Conservation (phyloP, 2,113 vertebrate species). For the Boleophthalmus pectinirostris region DNA sequence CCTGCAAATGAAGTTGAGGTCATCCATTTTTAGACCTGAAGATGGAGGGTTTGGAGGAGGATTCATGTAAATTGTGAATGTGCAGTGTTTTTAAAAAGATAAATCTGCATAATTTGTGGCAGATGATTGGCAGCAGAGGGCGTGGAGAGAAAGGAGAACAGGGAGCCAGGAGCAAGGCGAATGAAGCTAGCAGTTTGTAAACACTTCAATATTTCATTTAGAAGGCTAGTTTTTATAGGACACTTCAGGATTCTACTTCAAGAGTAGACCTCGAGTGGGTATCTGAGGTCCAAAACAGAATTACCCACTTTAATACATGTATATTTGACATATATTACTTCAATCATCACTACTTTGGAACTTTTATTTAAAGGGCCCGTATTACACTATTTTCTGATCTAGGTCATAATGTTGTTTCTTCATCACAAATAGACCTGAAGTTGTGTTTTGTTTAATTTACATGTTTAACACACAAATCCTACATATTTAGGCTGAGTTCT, state of each 20-base stretch:
- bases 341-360: background rate
- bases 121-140: slow-evolving; percentile 73
- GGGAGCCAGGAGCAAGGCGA: slow-evolving; percentile 27
- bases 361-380: background rate
- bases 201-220: slow-evolving; percentile 54
- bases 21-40: slow-evolving; percentile 38
- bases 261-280: background rate
- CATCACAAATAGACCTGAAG: too few relatives aligned
- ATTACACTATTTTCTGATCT: too few relatives aligned
- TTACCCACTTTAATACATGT: background rate
- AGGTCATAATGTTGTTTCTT: too few relatives aligned
- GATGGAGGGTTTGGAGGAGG: slow-evolving; percentile 8
- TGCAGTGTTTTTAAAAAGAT: slow-evolving; percentile 61
- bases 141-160: slow-evolving; percentile 51
- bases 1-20: slow-evolving; percentile 55
- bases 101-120: slow-evolving; percentile 73
- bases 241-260: slow-evolving; percentile 7
- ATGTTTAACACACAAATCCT: too few relatives aligned
- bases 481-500: too few relatives aligned
- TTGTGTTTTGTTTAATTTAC: too few relatives aligned
- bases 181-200: slow-evolving; percentile 48
- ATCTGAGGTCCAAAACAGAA: background rate
- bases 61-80: slow-evolving; percentile 46
- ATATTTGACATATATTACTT: background rate
- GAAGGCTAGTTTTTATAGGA: slow-evolving; percentile 19